These are phyloP conservation scores for Carassius auratus DNA, from an alignment of 2,113 vertebrate species.

Conservation along the genomic window DNA sequence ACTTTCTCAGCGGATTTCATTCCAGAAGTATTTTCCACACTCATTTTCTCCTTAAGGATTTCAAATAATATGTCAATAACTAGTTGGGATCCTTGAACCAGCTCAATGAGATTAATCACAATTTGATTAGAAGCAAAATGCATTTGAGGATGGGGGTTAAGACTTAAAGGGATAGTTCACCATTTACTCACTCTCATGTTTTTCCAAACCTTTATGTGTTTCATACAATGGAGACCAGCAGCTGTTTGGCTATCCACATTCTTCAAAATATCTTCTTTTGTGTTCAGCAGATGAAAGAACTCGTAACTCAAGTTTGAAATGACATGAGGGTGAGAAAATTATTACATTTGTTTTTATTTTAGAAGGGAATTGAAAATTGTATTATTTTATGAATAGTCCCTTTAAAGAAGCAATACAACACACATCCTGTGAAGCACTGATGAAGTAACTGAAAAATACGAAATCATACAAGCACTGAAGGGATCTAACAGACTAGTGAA, in stretches of 20 bases:
- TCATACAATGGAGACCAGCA: no score
- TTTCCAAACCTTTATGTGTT: not conserved
- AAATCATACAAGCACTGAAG: not conserved
- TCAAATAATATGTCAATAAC: slow-evolving; percentile 6
- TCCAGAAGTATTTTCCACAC: not conserved
- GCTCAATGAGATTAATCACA: not conserved
- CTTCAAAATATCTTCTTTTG: not conserved
- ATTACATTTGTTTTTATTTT: not conserved
- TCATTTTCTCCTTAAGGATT: not conserved
- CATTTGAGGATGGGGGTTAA: not conserved
- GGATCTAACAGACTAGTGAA: not conserved
- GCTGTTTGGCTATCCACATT: not conserved
- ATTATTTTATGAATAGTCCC: not conserved
- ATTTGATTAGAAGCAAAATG: not conserved
- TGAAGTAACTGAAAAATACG: not conserved
- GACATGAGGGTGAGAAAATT: not conserved
- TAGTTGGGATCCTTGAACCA: not conserved
- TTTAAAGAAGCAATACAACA: not conserved
- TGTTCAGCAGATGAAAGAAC: not conserved
- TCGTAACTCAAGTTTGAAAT: no score
- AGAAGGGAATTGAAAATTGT: no score
- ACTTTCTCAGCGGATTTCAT: not conserved
- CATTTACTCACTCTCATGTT: not conserved
- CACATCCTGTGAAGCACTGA: not conserved
- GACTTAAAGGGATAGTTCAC: not conserved